phyloP scores from a whole-genome alignment of 2,113 vertebrate species.

The Eupsittula cactorum region DNA sequence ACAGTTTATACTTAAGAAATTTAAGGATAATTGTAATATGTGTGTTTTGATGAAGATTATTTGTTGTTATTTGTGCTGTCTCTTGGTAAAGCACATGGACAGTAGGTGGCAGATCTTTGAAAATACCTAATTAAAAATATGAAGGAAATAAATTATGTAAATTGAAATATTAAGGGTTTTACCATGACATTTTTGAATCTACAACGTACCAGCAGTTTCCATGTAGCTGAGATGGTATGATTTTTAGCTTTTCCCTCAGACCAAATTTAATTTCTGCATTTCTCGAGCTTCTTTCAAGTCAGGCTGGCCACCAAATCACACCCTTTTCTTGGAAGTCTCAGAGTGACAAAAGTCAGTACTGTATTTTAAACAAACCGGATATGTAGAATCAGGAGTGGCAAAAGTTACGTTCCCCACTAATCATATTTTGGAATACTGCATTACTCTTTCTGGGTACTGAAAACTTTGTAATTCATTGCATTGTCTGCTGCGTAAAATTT shows the following conservation, averaged over 20 bases:
- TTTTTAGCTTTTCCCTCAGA: background rate
- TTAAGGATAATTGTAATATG: background rate
- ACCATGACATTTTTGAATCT: background rate
- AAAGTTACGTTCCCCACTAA: background rate
- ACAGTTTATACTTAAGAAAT: background rate
- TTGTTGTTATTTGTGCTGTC: background rate
- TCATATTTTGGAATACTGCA: background rate
- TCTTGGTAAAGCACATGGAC: background rate
- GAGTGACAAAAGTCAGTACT: background rate
- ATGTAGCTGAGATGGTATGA: background rate
- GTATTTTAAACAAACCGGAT: background rate
- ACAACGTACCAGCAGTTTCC: background rate
- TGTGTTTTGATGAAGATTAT: background rate
- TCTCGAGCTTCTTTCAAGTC: background rate
- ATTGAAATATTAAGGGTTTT: background rate
- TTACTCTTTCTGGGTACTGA: background rate
- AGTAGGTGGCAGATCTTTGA: background rate
- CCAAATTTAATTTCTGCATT: background rate
- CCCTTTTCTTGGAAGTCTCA: background rate
- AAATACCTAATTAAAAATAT: background rate
- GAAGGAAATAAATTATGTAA: background rate
- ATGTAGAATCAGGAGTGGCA: background rate
- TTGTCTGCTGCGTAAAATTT: background rate
- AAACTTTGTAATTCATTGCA: background rate
- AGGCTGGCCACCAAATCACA: background rate